Base-by-base conservation (phyloP, 2,113 vertebrate species). In the Gymnobelideus leadbeateri region DNA sequence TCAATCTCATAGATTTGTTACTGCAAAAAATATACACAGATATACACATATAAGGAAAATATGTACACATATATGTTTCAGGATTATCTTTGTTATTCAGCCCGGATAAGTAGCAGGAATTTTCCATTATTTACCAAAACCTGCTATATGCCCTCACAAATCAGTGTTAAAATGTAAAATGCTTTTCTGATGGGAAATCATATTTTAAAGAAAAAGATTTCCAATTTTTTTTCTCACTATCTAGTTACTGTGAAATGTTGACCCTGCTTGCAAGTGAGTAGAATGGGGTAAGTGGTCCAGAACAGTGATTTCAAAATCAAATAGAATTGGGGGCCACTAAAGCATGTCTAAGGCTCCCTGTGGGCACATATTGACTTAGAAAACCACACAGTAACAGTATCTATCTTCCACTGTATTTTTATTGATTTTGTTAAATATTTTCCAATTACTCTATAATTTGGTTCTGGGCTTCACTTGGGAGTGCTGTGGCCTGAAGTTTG, bases 41-140 rank as follows among this genome's bases (percentile, higher is more conserved):
- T 8, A 57, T 0, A 24, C 6, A 54, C 23, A 94, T 37, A 53
- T 16, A 37, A 16, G 31, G 16, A 52, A 52, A 54, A 28, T 28
- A 28, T 57, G 10, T 28, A 55, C 24, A 25, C 24, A 25, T 55
- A 55, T 55, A 31, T 54, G 93, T 95, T 25, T 2, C 19, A 90
- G 91, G 16, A 95, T 4, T 91, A 89, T 93, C 91, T 96, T 97
- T 96, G 31, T 92, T 95, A 9, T 96, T 91, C 89, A 92, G 0
- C 8, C 21, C 93, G 92, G 7, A 0, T 95, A 91, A 94, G 8
- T 93, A 92, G 95, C 2, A 93, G 11, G 10, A 92, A 96, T 57
- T 52, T 31, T 50, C 50, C 92, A 37, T 52, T 89, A 89, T 95
- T 93, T 2, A 49, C 55, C 54, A 89, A 61, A 54, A 90, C n/a